A percentile compares a stretch with the other conserved stretches of the same genome.
These are phyloP conservation scores for Rhynchonycteris naso DNA, from an alignment of 2,797 vertebrate genomes.

Conservation along the genomic window DNA sequence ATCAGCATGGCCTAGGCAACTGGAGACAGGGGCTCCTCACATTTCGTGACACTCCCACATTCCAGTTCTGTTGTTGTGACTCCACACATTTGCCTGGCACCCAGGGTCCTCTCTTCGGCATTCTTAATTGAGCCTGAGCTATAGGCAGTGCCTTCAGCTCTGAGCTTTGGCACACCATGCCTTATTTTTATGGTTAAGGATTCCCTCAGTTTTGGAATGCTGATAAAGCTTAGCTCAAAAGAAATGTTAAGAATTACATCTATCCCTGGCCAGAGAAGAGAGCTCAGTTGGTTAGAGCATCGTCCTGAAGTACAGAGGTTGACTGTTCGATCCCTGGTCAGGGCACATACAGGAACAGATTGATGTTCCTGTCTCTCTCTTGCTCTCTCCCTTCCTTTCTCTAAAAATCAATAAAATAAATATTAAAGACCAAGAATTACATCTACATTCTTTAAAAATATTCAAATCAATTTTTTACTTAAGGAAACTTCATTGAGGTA, in stretches of 20 bases:
- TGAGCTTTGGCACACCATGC: background rate
- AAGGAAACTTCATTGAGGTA: background rate
- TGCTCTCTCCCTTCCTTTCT: no score
- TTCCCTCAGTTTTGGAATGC: background rate
- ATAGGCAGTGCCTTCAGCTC: background rate
- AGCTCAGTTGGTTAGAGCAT: no score
- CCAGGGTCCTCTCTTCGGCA: background rate
- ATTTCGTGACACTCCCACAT: background rate
- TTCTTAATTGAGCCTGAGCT: background rate
- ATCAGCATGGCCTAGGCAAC: background rate
- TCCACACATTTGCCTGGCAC: accelerated
- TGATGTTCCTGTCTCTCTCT: no score
- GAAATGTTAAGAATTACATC: background rate
- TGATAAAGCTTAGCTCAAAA: background rate
- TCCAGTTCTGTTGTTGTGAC: background rate
- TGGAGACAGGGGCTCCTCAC: background rate
- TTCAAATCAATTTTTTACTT: background rate
- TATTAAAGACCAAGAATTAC: background rate
- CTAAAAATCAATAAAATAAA: background rate
- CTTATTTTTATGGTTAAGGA: background rate
- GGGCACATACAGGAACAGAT: no score
- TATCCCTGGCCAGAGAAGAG: background rate
- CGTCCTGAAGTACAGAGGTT: no score
- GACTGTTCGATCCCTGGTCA: no score
- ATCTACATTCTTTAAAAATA: background rate